Base-by-base conservation (phyloP, 1,140 invertebrate species). In the Melitaea cinxia region DNA sequence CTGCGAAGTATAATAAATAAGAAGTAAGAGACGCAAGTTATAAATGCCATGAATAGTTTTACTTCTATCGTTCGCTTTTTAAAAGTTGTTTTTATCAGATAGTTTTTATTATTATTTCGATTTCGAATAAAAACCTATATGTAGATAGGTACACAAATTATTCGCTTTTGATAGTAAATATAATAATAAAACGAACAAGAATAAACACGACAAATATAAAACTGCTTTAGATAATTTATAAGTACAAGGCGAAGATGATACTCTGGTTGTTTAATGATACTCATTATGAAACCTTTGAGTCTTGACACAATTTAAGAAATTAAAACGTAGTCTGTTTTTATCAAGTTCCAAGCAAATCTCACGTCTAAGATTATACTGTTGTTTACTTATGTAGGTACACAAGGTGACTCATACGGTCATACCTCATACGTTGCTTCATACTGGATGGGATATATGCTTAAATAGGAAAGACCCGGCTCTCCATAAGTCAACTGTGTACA, bases 401-500 rank as follows among this genome's bases (percentile, higher is more conserved):
- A 71, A 28, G 37, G 58, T 76, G 77, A 78, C 61, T 78, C 77
- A 78, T n/a, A n/a, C n/a, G n/a, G n/a, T n/a, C n/a, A n/a, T n/a
- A n/a, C n/a, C n/a, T n/a, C n/a, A n/a, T 71, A 55, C 67, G 60
- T 78, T 78, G 57, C 72, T 68, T 54, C 68, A 75, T 68, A 70
- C 65, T 66, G 55, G 64, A 65, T 68, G 64, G 73, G 64, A 74
- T 72, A 76, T 66, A 59, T 68, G 73, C 69, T 76, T 77, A 73
- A 77, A 72, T 72, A 75, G 72, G 73, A 73, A 69, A 71, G 72
- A 67, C 72, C 65, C 75, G 49, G 66, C 54, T 53, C 62, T 66
- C 66, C 33, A 62, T 68, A 64, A 66, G 63, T 70, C 70, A 80
- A 70, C 75, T 78, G 77, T 82, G 70, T 74, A 81, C 70, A 83